Evolutionary conservation across 2,888 invertebrate species (phyloP).

Genomic region (Tenthredo amoena): DNA sequence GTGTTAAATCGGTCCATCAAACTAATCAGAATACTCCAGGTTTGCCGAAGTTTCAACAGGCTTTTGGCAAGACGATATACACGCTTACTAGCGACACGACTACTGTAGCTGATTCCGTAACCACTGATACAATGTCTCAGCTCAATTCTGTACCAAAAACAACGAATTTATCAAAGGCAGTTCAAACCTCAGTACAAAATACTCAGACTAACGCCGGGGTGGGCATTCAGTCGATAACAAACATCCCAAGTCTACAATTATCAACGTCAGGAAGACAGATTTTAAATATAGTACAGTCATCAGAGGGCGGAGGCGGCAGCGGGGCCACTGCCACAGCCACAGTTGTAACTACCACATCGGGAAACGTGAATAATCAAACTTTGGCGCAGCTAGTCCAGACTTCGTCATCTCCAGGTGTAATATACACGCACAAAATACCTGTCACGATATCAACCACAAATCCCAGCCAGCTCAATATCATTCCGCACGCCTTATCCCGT

Average conservation of each 20-base stretch:
- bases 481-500: constrained; percentile 72
- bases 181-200: constrained; percentile 74
- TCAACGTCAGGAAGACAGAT: constrained; percentile 69
- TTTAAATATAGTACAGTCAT: constrained; percentile 73
- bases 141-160: constrained; percentile 64
- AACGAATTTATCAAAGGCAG: constrained; percentile 74
- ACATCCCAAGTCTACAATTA: constrained; percentile 71
- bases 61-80: constrained; percentile 87
- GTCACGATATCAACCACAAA: constrained; percentile 79
- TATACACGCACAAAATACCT: constrained; percentile 87
- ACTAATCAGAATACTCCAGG: constrained; percentile 71
- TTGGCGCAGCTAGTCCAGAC: constrained; percentile 73
- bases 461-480: constrained; percentile 73
- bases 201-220: constrained; percentile 66
- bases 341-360: constrained; percentile 52
- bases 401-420: constrained; percentile 80
- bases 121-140: constrained; percentile 63
- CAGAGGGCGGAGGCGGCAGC: constrained; percentile 64
- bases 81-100: constrained; percentile 68
- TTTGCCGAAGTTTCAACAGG: constrained; percentile 89
- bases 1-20: constrained; percentile 58
- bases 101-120: constrained; percentile 64
- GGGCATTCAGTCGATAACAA: constrained; percentile 71
- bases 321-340: constrained; percentile 62
- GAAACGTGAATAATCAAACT: constrained; percentile 63